These are phyloP conservation scores for Ciconia stormi DNA, from an alignment of 2,113 vertebrate genomes.

Conservation along the genomic window DNA sequence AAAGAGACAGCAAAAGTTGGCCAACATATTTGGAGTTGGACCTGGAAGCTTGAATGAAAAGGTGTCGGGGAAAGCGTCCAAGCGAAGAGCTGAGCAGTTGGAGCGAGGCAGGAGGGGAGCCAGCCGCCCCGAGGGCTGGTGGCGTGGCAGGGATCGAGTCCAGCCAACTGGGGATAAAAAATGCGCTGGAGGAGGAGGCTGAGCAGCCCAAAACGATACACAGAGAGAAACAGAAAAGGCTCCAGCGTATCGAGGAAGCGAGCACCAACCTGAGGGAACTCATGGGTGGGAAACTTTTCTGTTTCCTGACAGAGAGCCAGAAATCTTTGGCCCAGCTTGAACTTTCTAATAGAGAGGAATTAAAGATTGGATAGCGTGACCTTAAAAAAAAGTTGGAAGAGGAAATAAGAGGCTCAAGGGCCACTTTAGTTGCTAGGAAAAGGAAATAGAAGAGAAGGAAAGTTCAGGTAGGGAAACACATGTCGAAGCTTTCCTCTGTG, in stretches of 20 bases:
- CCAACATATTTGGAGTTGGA: neutral
- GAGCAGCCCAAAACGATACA: neutral
- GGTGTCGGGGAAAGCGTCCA: neutral
- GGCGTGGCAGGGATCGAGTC: fast-evolving
- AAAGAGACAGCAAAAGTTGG: neutral
- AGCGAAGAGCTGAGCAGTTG: neutral
- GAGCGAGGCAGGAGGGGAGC: neutral
- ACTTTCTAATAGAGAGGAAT: neutral
- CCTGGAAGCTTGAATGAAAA: neutral
- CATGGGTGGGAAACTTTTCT: neutral
- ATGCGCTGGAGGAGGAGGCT: neutral
- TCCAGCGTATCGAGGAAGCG: neutral
- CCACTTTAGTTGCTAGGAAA: neutral
- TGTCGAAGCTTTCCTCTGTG: fast-evolving
- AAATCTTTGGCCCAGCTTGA: neutral
- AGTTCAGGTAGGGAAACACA: neutral
- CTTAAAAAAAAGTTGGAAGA: neutral
- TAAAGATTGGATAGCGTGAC: neutral
- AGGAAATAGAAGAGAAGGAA: neutral
- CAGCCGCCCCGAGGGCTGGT: neutral
- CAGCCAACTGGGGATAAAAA: neutral
- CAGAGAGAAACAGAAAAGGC: neutral
- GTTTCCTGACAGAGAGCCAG: neutral
- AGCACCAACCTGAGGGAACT: neutral
- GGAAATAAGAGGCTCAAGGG: neutral